phyloP scores from a whole-genome alignment of 2,888 invertebrate species.

The Steromphala cineraria region DNA sequence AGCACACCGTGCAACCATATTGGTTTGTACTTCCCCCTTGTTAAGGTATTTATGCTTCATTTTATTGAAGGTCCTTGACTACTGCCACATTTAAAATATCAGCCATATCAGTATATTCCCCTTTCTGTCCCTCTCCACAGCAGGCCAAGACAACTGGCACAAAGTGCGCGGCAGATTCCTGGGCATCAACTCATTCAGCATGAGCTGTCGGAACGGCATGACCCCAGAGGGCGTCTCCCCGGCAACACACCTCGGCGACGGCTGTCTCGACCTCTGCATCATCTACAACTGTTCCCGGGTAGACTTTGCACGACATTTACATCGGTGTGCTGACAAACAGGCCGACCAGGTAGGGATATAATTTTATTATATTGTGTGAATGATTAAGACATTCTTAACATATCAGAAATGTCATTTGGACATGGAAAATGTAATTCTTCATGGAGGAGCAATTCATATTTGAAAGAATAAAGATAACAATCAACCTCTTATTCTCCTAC shows the following conservation, averaged over 20 bases:
- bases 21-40: no score
- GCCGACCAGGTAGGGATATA: slow-evolving; percentile 80
- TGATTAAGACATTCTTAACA: neutral
- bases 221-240: slow-evolving; percentile 87
- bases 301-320: slow-evolving; percentile 83
- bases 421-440: no score
- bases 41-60: no score
- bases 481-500: no score
- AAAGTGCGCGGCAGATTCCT: slow-evolving; percentile 81
- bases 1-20: no score
- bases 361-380: no score
- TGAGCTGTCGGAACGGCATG: slow-evolving; percentile 85
- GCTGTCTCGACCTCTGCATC: slow-evolving; percentile 85
- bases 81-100: no score
- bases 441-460: no score
- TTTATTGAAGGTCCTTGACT: no score
- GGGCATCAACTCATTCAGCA: slow-evolving; percentile 86
- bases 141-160: slow-evolving; percentile 70
- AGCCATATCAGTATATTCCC: no score
- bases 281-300: slow-evolving; percentile 84
- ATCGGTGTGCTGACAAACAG: slow-evolving; percentile 78
- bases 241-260: slow-evolving; percentile 87
- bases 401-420: no score
- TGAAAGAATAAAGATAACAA: no score
- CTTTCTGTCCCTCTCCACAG: neutral